Base-by-base conservation (phyloP, 2,888 invertebrate species). In the Erynnis tages region DNA sequence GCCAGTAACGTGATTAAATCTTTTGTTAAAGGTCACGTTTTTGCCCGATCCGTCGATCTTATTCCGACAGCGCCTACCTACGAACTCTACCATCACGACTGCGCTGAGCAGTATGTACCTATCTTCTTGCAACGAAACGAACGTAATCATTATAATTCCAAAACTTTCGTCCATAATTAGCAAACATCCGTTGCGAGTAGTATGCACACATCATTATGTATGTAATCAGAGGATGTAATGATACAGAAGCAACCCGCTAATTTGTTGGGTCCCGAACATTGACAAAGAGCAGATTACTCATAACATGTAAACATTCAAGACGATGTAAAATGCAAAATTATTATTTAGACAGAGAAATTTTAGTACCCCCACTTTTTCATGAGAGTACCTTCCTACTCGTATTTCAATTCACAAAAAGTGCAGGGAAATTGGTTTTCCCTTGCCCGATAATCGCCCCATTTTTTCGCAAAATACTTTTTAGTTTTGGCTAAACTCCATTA, bases 11-110 rank as follows among this genome's bases (percentile, higher is more conserved):
- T 59, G 64, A 60, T 64, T 59, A 56, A 61, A 59, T 59, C 61
- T 62, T 59, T 58, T 55, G 47, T 27, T 55, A 76, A 76, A 79
- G 72, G 78, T 76, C 72, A 54, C 45, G 64, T 72, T 67, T 54
- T 47, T 64, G 60, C 40, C 54, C 57, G 55, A 58, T 54, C 44
- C 54, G 62, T 53, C 67, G 71, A 67, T 67, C 72, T 67, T 64
- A 68, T 76, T 68, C 67, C 74, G 75, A 73, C 72, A 71, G 43
- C 30, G 66, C 13, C 13, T 16, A 37, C 27, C 37, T 48, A 32
- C 48, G 30, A 40, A 48, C 48, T 48, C 7, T 47, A n/a, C n/a
- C n/a, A n/a, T n/a, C n/a, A n/a, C n/a, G n/a, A n/a, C n/a, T n/a
- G n/a, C n/a, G n/a, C n/a, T n/a, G n/a, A 34, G 23, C 34, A 29